Conservation (phyloP, 2,113 vertebrate genomes). For the Calidris pugnax region DNA sequence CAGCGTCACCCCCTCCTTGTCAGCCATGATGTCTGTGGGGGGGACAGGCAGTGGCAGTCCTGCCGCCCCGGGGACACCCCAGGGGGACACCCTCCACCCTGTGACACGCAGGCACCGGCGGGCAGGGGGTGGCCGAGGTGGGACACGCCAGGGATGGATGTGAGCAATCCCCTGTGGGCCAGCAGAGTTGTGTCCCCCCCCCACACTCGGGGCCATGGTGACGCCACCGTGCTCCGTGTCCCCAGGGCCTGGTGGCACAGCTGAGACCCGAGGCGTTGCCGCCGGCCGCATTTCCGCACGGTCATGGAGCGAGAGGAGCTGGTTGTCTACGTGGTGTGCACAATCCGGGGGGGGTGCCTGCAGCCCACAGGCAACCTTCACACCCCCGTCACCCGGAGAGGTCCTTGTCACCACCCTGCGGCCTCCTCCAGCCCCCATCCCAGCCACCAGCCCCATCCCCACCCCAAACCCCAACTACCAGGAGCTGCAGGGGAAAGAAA, state of each 20-base stretch:
- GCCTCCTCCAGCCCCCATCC: not conserved
- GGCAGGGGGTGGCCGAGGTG: not conserved
- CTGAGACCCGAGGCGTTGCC: not conserved
- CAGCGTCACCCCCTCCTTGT: slow-evolving; percentile 81
- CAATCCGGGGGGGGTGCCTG: not conserved
- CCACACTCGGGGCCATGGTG: not conserved
- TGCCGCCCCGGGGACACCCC: not conserved
- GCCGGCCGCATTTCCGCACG: not conserved
- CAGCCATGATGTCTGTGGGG: slow-evolving; percentile 86
- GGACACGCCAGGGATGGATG: rapidly evolving
- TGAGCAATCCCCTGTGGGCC: not conserved
- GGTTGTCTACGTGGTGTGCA: not conserved
- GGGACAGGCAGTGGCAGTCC: slow-evolving; percentile 27
- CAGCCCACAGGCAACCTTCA: rapidly evolving
- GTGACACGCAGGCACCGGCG: rapidly evolving
- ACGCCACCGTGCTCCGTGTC: not conserved
- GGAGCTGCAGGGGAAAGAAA: not conserved
- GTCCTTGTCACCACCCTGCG: not conserved
- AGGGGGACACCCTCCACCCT: not conserved
- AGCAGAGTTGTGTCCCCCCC: rapidly evolving
- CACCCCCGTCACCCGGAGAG: not conserved
- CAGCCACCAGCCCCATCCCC: not conserved
- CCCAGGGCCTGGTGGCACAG: not conserved
- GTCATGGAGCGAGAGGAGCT: not conserved
- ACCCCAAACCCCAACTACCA: not conserved